Evolutionary conservation across 2,888 invertebrate species (phyloP).

Genomic region (Barypeithes pellucidus): DNA sequence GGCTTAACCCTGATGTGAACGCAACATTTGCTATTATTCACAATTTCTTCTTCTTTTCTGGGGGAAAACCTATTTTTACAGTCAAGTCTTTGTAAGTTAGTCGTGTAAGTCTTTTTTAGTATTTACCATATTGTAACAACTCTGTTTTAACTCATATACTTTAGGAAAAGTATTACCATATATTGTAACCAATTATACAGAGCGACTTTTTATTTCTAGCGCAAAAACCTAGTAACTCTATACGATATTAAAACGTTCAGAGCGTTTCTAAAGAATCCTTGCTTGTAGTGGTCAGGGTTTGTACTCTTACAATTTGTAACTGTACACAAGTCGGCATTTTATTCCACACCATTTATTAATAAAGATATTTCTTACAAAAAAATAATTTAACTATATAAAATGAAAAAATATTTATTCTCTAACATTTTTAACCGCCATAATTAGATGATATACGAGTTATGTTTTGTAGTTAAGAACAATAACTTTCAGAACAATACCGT

Average conservation of each 20-base stretch:
- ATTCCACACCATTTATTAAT: no score
- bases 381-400: no score
- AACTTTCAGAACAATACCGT: no score
- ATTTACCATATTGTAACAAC: background rate
- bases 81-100: constrained; percentile 19
- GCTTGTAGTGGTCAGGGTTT: constrained; percentile 26
- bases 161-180: no score
- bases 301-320: background rate
- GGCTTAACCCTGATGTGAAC: constrained; percentile 33
- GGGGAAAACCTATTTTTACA: constrained; percentile 33
- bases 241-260: background rate
- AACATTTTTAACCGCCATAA: no score
- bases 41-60: constrained; percentile 44
- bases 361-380: no score
- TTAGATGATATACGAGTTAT: no score
- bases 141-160: background rate
- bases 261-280: constrained; percentile 12
- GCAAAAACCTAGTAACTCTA: background rate
- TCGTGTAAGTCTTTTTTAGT: background rate
- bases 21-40: constrained; percentile 37
- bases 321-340: background rate
- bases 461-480: no score
- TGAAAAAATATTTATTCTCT: no score
- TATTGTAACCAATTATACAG: background rate
- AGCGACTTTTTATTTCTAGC: background rate